Base-by-base conservation (phyloP, 1,140 invertebrate species). In the Trichonephila clavata region DNA sequence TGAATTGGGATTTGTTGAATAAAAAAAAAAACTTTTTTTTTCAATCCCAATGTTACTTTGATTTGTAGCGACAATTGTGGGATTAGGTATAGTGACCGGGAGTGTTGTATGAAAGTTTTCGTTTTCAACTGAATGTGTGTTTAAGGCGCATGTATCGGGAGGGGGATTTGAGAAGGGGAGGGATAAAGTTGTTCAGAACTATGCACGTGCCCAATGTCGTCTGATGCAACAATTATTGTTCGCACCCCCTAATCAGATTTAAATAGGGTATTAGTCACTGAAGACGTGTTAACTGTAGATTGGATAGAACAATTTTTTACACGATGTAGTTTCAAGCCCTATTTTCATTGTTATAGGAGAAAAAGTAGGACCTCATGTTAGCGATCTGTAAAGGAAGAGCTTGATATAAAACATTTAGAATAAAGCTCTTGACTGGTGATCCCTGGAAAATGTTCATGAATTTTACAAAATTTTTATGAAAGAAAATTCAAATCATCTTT, bases 11-110 rank as follows among this genome's bases (percentile, higher is more conserved):
- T 86, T 27, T 39, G 50, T 27, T 4, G 59, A 39, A 24, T 61
- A 10, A 84, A 59, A 59, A 18, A 59, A 59, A 63, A 77, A 14
- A 77, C 4, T 32, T 77, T 77, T 39, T 24, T 24, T 68, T 39
- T 39, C 14, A 77, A 77, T 77, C 71, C 32, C 4, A 77, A 77
- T 77, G 57, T 84, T 84, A 84, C 43, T 59, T 50, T 84, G 81
- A 84, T 84, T 84, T 57, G 81, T n/a, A 21, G 21, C 57, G 81
- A 84, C 43, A 59, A 13, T 84, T 84, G 81, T 21, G 21, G 81
- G 21, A 24, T 84, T 50, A 57, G 21, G 43, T 20, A 20, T 3
- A 43, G 14, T 4, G 43, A 57, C n/a, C n/a, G 43, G 57, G 80
- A 7, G 32, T 39, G 32, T 43, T 14, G 5, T 39, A 21, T 18